Base-by-base conservation (phyloP, 1,140 invertebrate genomes). In the Pseudomyrmex cubaensis region DNA sequence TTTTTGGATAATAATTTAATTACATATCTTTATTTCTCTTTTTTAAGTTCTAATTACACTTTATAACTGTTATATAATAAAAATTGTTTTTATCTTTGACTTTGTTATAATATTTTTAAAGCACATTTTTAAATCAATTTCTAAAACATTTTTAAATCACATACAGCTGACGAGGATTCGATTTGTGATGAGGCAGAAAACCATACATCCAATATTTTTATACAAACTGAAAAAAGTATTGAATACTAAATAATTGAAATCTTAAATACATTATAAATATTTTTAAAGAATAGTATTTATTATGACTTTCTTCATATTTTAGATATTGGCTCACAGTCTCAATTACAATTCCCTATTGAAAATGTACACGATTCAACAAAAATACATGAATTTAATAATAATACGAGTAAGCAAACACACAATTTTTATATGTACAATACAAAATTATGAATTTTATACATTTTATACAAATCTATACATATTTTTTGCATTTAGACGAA, bases 1-100 rank as follows among this genome's bases (percentile, higher is more conserved):
- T 59, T 59, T 59, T 59, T 59, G n/a, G n/a, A 22, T 59, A 20
- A 59, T 59, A 59, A 59, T 59, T 57, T 57, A 59, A 9, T 59
- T 59, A 59, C 35, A 35, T 35, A 2, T 35, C 35, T 35, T 35
- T 35, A 35, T 59, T 10, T 20, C 20, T 59, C 17, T 59, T 59
- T 59, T 17, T 59, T 59, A 59, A 59, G 7, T 20, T 59, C 17
- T 59, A 59, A 22, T 59, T 59, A 59, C 22, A 59, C 5, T 59
- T 59, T 59, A 57, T 57, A 59, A 10, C 56, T 59, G 8, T 59
- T 59, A 59, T 59, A 59, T 59, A 22, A 59, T 59, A 59, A 59
- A 59, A 59, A n/a, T n/a, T n/a, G n/a, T n/a, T n/a, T n/a, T n/a
- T n/a, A n/a, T n/a, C 17, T 52, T 59, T 59, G n/a, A 20, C 56